Conservation (phyloP, 2,113 vertebrate genomes). For the Castor canadensis region DNA sequence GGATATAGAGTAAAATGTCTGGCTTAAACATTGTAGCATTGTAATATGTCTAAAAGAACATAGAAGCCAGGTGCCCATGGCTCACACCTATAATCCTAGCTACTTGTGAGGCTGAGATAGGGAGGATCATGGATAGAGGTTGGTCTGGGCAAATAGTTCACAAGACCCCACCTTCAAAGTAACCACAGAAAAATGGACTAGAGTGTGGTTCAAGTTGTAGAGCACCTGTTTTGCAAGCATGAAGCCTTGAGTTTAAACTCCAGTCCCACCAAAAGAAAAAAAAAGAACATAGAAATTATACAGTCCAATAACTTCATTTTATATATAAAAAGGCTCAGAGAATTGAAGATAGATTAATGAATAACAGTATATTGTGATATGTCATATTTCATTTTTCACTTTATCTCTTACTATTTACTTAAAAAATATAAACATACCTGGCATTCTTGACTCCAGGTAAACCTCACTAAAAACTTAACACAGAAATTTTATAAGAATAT, state of each 20-base stretch:
- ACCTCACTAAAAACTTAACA: not conserved
- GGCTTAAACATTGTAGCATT: not conserved
- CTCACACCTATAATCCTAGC: too few relatives aligned
- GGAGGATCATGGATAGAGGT: too few relatives aligned
- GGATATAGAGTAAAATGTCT: not conserved
- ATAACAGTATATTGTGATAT: not conserved
- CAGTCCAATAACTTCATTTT: not conserved
- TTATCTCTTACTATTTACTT: not conserved
- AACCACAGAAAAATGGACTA: too few relatives aligned
- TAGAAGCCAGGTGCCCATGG: too few relatives aligned
- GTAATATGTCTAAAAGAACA: not conserved
- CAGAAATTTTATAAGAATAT: not conserved
- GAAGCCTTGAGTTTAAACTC: too few relatives aligned
- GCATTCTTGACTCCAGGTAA: conserved; percentile 5
- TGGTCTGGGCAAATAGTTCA: too few relatives aligned
- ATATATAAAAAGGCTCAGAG: not conserved
- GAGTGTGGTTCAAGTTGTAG: too few relatives aligned
- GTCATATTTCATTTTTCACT: not conserved
- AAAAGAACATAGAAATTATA: not conserved
- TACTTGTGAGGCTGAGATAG: too few relatives aligned
- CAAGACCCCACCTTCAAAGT: too few relatives aligned
- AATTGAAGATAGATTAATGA: not conserved
- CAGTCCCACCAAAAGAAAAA: too few relatives aligned
- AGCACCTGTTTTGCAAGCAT: too few relatives aligned
- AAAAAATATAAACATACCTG: not conserved